Conservation (phyloP, 2,888 invertebrate genomes). For the Laothoe populi region DNA sequence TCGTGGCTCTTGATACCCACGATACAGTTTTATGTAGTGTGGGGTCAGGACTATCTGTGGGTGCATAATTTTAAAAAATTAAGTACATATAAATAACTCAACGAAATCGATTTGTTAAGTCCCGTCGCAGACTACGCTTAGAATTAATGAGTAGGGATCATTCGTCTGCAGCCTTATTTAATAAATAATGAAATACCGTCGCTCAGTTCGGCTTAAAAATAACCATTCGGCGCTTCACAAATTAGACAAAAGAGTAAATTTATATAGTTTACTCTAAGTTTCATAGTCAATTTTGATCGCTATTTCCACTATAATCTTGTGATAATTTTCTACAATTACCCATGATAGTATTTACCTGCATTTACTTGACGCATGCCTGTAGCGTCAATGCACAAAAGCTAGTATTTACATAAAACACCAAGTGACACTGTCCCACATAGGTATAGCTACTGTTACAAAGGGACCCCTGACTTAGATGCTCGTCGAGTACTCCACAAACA, state of each 20-base stretch:
- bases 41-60: too few relatives aligned
- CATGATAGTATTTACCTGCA: too few relatives aligned
- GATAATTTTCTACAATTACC: too few relatives aligned
- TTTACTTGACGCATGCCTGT: too few relatives aligned
- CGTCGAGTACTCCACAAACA: constrained; percentile 37
- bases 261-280: not conserved
- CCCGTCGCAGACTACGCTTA: constrained; percentile 57
- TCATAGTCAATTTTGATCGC: too few relatives aligned
- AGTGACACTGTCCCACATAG: not conserved
- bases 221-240: not conserved
- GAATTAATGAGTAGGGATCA: constrained; percentile 67
- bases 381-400: too few relatives aligned
- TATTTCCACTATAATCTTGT: too few relatives aligned
- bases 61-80: too few relatives aligned
- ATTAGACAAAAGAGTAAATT: not conserved
- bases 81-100: too few relatives aligned
- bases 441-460: not conserved
- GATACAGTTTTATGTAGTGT: too few relatives aligned
- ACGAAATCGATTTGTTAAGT: constrained; percentile 54
- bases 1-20: too few relatives aligned
- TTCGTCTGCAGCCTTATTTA: constrained; percentile 61
- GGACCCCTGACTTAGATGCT: not conserved
- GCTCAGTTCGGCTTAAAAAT: not conserved
- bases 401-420: not conserved
- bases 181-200: constrained; percentile 58